phyloP scores from a whole-genome alignment of 2,113 vertebrate species.

The Megaleporinus macrocephalus region DNA sequence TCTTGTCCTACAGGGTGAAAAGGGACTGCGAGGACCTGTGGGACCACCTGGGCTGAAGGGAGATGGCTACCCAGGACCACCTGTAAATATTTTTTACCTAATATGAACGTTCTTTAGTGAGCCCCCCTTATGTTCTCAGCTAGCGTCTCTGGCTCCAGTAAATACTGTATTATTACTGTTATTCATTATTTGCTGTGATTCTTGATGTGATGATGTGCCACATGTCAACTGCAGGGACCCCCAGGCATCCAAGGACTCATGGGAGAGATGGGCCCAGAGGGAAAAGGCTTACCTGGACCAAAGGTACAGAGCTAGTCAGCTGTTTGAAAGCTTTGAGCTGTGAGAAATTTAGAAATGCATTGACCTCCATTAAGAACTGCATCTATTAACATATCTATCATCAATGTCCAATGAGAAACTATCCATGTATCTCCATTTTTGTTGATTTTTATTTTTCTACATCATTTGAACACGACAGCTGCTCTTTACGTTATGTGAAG shows the following conservation, averaged over 20 bases:
- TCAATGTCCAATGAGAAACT: no score
- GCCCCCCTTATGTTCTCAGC: background rate
- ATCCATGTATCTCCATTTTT: no score
- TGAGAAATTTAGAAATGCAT: no score
- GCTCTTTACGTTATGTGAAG: no score
- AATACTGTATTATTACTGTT: background rate
- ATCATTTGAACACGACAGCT: no score
- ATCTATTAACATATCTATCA: no score
- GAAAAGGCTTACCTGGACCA: slow-evolving; percentile 81
- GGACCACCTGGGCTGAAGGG: slow-evolving; percentile 81
- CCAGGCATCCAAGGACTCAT: slow-evolving; percentile 75
- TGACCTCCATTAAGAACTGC: no score
- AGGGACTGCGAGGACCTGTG: slow-evolving; percentile 71
- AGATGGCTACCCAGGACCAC: slow-evolving; percentile 78
- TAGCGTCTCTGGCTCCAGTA: background rate
- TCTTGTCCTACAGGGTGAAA: slow-evolving; percentile 76
- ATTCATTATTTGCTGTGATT: slow-evolving; percentile 16
- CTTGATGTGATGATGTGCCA: background rate
- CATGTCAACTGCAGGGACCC: slow-evolving; percentile 72
- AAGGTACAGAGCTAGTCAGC: slow-evolving; percentile 76
- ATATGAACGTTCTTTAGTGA: background rate
- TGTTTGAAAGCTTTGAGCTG: background rate
- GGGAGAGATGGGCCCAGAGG: slow-evolving; percentile 80
- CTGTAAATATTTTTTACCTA: slow-evolving; percentile 71
- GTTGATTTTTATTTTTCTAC: no score